Base-by-base conservation (phyloP, 2,888 invertebrate genomes). In the Cosmia pyralina region DNA sequence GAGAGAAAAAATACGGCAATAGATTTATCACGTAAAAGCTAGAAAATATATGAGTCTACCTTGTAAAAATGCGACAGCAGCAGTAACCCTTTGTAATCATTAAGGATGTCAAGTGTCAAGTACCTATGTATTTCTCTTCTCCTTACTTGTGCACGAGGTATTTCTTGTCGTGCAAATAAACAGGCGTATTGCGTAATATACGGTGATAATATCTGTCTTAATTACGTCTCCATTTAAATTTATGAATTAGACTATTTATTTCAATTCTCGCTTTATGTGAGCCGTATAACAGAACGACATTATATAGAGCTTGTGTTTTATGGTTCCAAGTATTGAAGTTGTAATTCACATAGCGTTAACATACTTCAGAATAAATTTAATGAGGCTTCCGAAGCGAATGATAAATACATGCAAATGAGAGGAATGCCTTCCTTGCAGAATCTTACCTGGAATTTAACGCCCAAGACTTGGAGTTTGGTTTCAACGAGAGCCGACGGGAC, bases 401-500 rank as follows among this genome's bases (percentile, higher is more conserved):
- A 79, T 83, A 92, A 90, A 90, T 91, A 91, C 88, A 94, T 93
- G 92, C 88, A 93, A 94, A 94, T 94, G 90, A 91, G 87, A 88
- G 88, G 88, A 87, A 89, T 90, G 83, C 90, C 89, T 91, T 90
- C 79, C 70, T 93, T 94, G 96, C 97, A 94, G 97, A 98, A 96
- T 98, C 98, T 79, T 98, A 98, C 94, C 95, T 98, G 94, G 98
- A 98, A 94, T 96, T 98, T 91, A 98, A 97, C 94, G 98, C 98
- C 79, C 98, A 98, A 96, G 98, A 98, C 93, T 97, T 98, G 92
- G 98, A 98, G 96, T 98, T 98, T 92, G 99, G 99, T 81, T 98
- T 99, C 93, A 98, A 98, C 94, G 98, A 98, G 94, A 98, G 98
- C 82, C 96, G 98, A 77, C 96, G 98, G 79, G 98, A 98, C 94